Base-by-base conservation (phyloP, 2,113 vertebrate genomes). In the Tachysurus fulvidraco region DNA sequence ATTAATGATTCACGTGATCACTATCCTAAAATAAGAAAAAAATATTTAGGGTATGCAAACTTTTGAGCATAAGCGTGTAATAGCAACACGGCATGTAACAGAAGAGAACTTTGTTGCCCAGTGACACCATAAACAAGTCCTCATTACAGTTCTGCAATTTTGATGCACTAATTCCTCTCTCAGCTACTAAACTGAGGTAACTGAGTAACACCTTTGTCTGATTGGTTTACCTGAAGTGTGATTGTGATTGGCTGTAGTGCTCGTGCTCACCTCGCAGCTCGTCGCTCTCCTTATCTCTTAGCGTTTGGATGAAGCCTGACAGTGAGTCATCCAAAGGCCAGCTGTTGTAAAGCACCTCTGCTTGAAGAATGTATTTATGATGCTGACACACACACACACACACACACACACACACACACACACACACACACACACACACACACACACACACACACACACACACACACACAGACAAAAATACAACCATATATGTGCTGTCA, bases 351-450 rank as follows among this genome's bases (percentile, higher is more conserved):
- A 98, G 89, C 84, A 99, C 95, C 82, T 95, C 87, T 16, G 95
- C 96, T 91, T 97, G 94, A 91, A 98, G 91, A 82, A 96, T 91
- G 64, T 97, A 98, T 88, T 95, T 97, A 88, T 95, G 95, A 84
- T 80, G 41, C 97, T 98, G 92, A 80, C 65, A 84, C 83, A 85
- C 59, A 64, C 76, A 84, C 30, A 85, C 57, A 85, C 65, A 60
- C 23, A 65, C 67, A 79, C 12, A 83, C 28, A 52, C 83, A 62
- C 50, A 55, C 64, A 78, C 62, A 57, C 62, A 25, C 41, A 73
- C n/a, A 85, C 77, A 62, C 19, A 36, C 62, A 57, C 62, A 25
- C 41, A 73, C n/a, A 80, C 65, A 84, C 83, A 85, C 59, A 64
- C 76, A 84, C 30, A 85, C 57, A 85, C 65, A 60, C 23, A 65